A percentile compares a stretch with the other conserved stretches of the same genome.
These are phyloP conservation scores for Ephestia elutella DNA, from an alignment of 1,140 invertebrate genomes.

Conservation along the genomic window DNA sequence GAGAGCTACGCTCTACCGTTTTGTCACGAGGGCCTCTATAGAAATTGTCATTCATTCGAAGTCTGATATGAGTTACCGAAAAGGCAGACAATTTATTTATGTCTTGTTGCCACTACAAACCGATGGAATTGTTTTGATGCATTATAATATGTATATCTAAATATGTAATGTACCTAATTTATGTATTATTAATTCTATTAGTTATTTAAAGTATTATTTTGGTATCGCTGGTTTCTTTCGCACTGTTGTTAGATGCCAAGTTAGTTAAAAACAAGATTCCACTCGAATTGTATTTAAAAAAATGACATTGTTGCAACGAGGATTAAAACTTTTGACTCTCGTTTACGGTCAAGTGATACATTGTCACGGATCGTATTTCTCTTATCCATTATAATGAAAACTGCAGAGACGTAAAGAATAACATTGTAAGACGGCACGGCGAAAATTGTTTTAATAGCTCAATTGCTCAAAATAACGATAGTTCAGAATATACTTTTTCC, in stretches of 20 bases:
- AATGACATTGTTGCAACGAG: neutral
- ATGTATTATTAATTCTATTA: too few species aligned
- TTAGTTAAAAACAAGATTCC: too few species aligned
- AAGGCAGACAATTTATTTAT: too few species aligned
- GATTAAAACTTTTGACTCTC: neutral
- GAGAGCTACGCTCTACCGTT: slow-evolving; percentile 47
- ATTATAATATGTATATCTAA: too few species aligned
- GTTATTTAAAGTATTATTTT: too few species aligned
- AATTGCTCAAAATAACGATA: slow-evolving; percentile 23
- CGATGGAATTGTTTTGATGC: too few species aligned
- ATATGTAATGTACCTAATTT: too few species aligned
- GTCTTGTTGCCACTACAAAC: too few species aligned
- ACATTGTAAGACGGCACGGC: slow-evolving; percentile 39
- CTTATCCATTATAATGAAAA: slow-evolving; percentile 11
- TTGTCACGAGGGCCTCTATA: slow-evolving; percentile 32
- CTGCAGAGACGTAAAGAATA: slow-evolving; percentile 21
- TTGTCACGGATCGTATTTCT: slow-evolving; percentile 5
- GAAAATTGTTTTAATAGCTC: slow-evolving; percentile 61
- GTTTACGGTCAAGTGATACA: slow-evolving; percentile 1
- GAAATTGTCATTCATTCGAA: slow-evolving; percentile 38
- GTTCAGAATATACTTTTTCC: neutral
- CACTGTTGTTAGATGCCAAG: too few species aligned
- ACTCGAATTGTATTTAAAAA: too few species aligned
- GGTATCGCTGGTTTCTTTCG: too few species aligned
- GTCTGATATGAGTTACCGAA: neutral